A percentile compares a stretch with the other conserved stretches of the same genome.
These are phyloP conservation scores for Panorpa germanica DNA, from an alignment of 2,888 invertebrate species.

Conservation along the genomic window DNA sequence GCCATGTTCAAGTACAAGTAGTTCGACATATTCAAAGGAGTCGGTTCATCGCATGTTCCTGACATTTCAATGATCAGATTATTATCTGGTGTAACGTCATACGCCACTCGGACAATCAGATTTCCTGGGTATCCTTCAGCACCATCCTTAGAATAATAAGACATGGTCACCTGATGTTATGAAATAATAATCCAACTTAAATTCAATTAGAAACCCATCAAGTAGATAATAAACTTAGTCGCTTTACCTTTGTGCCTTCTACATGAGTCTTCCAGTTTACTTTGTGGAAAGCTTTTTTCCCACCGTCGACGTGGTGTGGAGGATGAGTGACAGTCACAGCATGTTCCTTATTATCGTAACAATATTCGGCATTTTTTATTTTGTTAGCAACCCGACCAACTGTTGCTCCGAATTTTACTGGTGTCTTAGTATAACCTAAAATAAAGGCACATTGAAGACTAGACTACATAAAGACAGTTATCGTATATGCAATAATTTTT, in stretches of 20 bases:
- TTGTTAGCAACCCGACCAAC: constrained; percentile 77
- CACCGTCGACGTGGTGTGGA: constrained; percentile 65
- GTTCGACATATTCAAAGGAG: constrained; percentile 72
- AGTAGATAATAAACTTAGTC: neutral
- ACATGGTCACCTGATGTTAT: constrained; percentile 44
- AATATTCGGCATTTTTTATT: constrained; percentile 50
- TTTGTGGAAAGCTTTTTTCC: constrained; percentile 66
- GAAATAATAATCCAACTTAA: constrained; percentile 7
- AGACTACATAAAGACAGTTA: no score
- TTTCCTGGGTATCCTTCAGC: constrained; percentile 84
- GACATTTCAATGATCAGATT: constrained; percentile 55
- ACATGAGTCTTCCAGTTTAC: constrained; percentile 49
- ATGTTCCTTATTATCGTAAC: constrained; percentile 44
- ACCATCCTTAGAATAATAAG: constrained; percentile 54
- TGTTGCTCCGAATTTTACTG: constrained; percentile 77
- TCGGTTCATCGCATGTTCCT: constrained; percentile 57
- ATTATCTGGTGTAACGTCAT: constrained; percentile 52
- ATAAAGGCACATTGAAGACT: no score
- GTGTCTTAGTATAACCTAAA: constrained; percentile 42
- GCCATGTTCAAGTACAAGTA: constrained; percentile 84
- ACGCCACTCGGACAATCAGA: constrained; percentile 47
- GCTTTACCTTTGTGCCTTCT: constrained; percentile 25
- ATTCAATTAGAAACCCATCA: neutral
- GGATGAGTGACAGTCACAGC: constrained; percentile 53
- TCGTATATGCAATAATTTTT: no score